A percentile compares a stretch with the other conserved stretches of the same genome.
Conservation (phyloP, 2,113 vertebrate species). For the Petroica traversi region DNA sequence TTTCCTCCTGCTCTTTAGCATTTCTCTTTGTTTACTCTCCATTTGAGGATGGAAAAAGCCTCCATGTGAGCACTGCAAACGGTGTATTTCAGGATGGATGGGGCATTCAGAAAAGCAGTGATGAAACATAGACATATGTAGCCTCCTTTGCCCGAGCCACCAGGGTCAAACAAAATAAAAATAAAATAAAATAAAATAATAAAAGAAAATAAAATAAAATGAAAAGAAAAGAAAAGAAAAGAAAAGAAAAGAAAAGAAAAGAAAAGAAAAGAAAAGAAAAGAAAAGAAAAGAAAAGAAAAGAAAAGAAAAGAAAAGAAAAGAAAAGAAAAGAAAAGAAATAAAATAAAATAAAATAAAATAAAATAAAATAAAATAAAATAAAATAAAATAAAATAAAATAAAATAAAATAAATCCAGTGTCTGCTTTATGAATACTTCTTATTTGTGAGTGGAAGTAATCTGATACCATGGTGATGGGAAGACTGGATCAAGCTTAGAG, state of each 20-base stretch:
- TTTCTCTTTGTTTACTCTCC: conserved; percentile 42
- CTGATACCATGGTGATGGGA: conserved; percentile 29
- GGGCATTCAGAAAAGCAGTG: background rate
- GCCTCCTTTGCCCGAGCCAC: background rate
- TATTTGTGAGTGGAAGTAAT: background rate
- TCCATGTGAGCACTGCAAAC: conserved; percentile 26
- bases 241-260: too few relatives aligned
- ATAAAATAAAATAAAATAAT: background rate
- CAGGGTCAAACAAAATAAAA: background rate
- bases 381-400: too few relatives aligned
- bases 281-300: too few relatives aligned
- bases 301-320: too few relatives aligned
- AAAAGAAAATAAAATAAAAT: too few relatives aligned
- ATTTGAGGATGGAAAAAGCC: background rate
- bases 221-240: too few relatives aligned
- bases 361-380: too few relatives aligned
- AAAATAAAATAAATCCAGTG: too few relatives aligned
- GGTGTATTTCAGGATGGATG: background rate
- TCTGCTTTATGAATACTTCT: background rate
- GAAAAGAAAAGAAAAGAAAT: too few relatives aligned
- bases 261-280: too few relatives aligned
- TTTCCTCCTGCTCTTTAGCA: background rate
- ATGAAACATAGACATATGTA: background rate
- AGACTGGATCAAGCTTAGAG: background rate
- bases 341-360: too few relatives aligned